These are phyloP conservation scores for Ichneumoninae sp. DNA, from an alignment of 2,888 invertebrate genomes.

Conservation along the genomic window DNA sequence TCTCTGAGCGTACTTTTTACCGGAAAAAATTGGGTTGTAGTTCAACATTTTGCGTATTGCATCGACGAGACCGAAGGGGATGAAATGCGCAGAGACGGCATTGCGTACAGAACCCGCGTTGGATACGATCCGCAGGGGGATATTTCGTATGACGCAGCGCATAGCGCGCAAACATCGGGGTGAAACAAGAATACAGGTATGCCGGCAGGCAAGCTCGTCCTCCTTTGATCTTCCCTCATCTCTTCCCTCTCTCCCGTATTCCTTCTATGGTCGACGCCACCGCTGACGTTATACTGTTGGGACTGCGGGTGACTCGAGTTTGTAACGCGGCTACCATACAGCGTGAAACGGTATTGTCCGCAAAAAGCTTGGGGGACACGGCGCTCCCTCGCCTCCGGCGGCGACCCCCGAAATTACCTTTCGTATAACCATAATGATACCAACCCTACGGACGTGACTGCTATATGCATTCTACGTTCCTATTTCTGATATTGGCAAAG, in stretches of 20 bases:
- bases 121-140: conserved; percentile 17
- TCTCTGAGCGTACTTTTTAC: background rate
- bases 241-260: conserved; percentile 30
- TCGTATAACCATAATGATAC: conserved; percentile 46
- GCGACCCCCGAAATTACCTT: conserved; percentile 38
- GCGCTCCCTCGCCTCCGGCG: conserved; percentile 42
- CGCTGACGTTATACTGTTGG: background rate
- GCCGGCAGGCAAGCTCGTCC: conserved; percentile 32
- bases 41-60: background rate
- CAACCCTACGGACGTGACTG: conserved; percentile 47
- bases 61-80: background rate
- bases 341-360: conserved; percentile 47
- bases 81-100: conserved; percentile 4
- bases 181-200: conserved; percentile 40
- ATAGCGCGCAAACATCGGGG: background rate
- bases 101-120: background rate
- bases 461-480: conserved; percentile 28
- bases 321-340: conserved; percentile 28
- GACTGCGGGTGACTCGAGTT: conserved; percentile 14
- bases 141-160: background rate
- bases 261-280: conserved; percentile 29
- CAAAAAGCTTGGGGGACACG: conserved; percentile 30
- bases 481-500: conserved; percentile 2
- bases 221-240: conserved; percentile 52
- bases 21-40: background rate